Conservation (phyloP, 2,113 vertebrate genomes). For the Prionailurus bengalensis region DNA sequence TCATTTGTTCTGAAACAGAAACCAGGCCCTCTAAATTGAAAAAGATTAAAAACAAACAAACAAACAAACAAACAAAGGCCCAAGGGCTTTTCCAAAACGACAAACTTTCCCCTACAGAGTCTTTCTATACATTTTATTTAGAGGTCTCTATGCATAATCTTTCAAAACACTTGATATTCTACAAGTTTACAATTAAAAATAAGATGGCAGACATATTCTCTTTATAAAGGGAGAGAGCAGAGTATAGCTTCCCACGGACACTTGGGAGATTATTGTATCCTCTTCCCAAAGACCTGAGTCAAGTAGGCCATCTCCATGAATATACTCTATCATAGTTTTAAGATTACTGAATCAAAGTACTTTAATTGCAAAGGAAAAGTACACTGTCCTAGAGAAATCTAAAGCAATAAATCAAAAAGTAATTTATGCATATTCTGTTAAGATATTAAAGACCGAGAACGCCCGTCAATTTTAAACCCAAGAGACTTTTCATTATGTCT, state of each 20-base stretch:
- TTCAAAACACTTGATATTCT: constrained; percentile 4
- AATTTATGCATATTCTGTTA: background rate
- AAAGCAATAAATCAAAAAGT: constrained; percentile 46
- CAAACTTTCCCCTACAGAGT: background rate
- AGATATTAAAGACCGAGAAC: background rate
- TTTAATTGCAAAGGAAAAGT: constrained; percentile 45
- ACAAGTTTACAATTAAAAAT: constrained; percentile 8
- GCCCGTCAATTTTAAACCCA: background rate
- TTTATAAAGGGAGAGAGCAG: background rate
- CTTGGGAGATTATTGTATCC: background rate
- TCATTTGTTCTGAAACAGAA: background rate
- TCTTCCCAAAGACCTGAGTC: background rate
- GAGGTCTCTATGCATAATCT: background rate
- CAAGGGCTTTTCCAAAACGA: background rate
- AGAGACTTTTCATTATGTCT: background rate
- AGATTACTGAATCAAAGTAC: background rate
- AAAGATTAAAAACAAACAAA: background rate
- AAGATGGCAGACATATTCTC: background rate
- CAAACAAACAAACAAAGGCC: background rate
- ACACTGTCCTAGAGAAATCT: background rate
- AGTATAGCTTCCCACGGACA: background rate
- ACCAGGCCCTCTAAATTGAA: background rate
- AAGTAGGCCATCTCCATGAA: constrained; percentile 23
- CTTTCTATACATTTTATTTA: background rate
- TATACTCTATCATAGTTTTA: background rate